These are phyloP conservation scores for Barypeithes pellucidus DNA, from an alignment of 2,888 invertebrate genomes.

Conservation along the genomic window DNA sequence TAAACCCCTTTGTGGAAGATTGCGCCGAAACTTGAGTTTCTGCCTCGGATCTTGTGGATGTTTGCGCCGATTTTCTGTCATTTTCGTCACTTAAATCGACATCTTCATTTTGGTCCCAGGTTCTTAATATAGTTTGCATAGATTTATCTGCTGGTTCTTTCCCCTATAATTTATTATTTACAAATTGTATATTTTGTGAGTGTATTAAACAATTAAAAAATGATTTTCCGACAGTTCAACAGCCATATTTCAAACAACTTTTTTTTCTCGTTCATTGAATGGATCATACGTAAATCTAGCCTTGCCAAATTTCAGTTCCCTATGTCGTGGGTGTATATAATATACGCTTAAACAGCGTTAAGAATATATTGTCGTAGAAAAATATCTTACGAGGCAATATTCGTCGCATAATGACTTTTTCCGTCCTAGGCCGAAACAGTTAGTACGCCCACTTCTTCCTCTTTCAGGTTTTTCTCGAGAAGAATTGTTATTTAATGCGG, in stretches of 20 bases:
- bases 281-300: too few relatives aligned
- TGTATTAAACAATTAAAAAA: too few relatives aligned
- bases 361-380: neutral
- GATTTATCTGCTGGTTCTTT: constrained; percentile 11
- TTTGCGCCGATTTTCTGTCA: constrained; percentile 20
- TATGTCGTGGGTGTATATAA: too few relatives aligned
- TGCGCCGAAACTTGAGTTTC: constrained; percentile 23
- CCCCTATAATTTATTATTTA: neutral
- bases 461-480: constrained; percentile 17
- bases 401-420: constrained; percentile 37
- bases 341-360: too few relatives aligned
- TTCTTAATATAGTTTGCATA: constrained; percentile 38
- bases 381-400: constrained; percentile 31
- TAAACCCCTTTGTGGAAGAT: neutral
- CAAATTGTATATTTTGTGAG: too few relatives aligned
- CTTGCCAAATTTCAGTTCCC: too few relatives aligned
- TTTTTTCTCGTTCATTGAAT: too few relatives aligned
- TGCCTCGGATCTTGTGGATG: constrained; percentile 34
- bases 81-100: constrained; percentile 17
- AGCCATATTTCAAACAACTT: too few relatives aligned
- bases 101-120: constrained; percentile 30
- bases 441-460: constrained; percentile 17
- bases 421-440: constrained; percentile 41
- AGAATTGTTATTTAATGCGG: neutral
- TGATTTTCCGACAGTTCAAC: too few relatives aligned